Evolutionary conservation across 2,888 invertebrate species (phyloP).

Genomic region (Parnassius orleans): DNA sequence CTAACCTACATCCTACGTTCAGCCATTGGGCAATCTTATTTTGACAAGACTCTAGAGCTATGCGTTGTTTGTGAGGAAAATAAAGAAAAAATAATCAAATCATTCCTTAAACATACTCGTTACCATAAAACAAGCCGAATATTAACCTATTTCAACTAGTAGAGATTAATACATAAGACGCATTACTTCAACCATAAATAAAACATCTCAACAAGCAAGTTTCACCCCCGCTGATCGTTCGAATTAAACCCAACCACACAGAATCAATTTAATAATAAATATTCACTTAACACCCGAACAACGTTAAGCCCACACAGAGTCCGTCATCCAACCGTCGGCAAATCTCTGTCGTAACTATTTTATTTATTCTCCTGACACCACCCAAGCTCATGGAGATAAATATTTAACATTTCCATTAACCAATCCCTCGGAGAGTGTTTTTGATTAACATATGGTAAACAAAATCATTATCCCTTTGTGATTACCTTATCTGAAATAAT

Average conservation of each 20-base stretch:
- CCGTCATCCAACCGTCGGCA: neutral
- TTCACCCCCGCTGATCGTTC: neutral
- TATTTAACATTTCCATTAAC: slow-evolving; percentile 57
- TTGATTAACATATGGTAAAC: slow-evolving; percentile 69
- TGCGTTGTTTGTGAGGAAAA: too few species aligned
- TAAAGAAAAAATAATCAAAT: too few species aligned
- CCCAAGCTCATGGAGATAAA: slow-evolving; percentile 38
- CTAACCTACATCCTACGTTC: too few species aligned
- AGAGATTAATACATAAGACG: too few species aligned
- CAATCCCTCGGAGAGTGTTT: slow-evolving; percentile 59
- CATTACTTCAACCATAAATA: neutral
- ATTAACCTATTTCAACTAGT: neutral
- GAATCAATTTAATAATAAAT: slow-evolving; percentile 16
- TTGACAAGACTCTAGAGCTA: too few species aligned
- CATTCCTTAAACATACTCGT: too few species aligned
- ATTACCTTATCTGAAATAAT: slow-evolving; percentile 32
- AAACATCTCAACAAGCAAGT: neutral
- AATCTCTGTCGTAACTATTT: slow-evolving; percentile 12
- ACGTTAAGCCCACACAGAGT: neutral
- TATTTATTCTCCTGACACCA: slow-evolving; percentile 15
- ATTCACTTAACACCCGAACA: slow-evolving; percentile 6
- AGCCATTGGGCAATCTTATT: too few species aligned
- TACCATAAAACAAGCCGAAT: too few species aligned
- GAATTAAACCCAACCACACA: neutral
- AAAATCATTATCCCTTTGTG: slow-evolving; percentile 58